phyloP scores from a whole-genome alignment of 2,113 vertebrate species.

The Nymphicus hollandicus region DNA sequence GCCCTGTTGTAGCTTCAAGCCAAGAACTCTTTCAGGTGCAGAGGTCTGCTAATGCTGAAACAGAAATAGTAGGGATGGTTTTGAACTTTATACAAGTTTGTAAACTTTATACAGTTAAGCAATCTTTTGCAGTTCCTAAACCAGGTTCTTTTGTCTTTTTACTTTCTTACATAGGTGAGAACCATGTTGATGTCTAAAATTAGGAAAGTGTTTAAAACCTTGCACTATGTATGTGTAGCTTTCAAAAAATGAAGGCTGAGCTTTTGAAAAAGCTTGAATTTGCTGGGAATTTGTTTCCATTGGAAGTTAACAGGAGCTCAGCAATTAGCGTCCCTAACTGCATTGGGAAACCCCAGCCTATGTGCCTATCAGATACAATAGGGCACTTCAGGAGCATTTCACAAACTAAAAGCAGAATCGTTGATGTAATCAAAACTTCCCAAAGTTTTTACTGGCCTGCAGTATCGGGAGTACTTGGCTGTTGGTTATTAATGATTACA shows the following conservation, averaged over 20 bases:
- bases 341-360: not conserved
- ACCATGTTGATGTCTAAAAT: not conserved
- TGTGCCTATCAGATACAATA: not conserved
- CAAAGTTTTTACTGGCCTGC: not conserved
- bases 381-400: not conserved
- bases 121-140: not conserved
- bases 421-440: not conserved
- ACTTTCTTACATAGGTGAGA: not conserved
- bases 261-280: not conserved
- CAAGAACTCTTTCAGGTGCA: not conserved
- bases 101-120: not conserved
- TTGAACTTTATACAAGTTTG: not conserved
- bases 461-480: fast-evolving
- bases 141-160: not conserved
- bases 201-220: not conserved
- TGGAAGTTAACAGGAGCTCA: not conserved
- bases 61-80: not conserved
- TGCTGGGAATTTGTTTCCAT: not conserved
- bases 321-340: not conserved
- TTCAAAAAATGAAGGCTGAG: not conserved
- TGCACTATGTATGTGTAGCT: not conserved
- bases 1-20: not conserved
- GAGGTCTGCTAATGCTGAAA: not conserved
- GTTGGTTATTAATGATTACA: not conserved
- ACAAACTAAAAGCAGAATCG: not conserved